Base-by-base conservation (phyloP, 2,113 vertebrate genomes). In the Sciurus niger region DNA sequence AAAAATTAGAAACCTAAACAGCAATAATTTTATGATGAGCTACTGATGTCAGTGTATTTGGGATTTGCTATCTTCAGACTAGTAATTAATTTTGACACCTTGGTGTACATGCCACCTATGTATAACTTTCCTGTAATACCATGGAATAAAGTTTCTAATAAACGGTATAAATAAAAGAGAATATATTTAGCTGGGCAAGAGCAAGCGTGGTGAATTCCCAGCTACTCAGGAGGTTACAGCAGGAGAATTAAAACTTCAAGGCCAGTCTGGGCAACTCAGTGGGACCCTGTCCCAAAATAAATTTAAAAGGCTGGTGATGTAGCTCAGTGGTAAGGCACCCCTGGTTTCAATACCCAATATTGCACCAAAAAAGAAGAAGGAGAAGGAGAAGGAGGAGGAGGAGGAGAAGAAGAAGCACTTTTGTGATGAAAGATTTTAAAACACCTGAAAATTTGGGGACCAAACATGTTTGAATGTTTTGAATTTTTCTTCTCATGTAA, bases 401-500 rank as follows among this genome's bases (percentile, higher is more conserved):
- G 51, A 51, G 51, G 22, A 58, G 55, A 58, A 20, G 51, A 24
- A 58, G 55, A 58, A 58, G 20, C 8, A 22, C 8, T 58, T 93
- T 95, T 60, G n/a, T 96, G 58, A 70, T 46, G 68, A 84, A 92
- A 63, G 34, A 76, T 68, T 34, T 92, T 30, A 16, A 85, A 55
- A 85, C n/a, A n/a, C n/a, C n/a, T n/a, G n/a, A 89, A 83, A 86
- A 53, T 67, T 90, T 74, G 40, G 16, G 5, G 55, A 37, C 0
- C n/a, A 14, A 67, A 58, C 67, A 77, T 70, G 4, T 90, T 89
- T 88, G 30, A 0, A 40, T 18, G 6, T 83, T 93, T 89, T 60
- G 8, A 30, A 13, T 72, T 93, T 97, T 96, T 87, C 32, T 90
- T 92, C 84, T 96, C 17, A 40, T 89, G 4, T 58, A 73, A 77